A percentile compares a stretch with the other conserved stretches of the same genome.
These are phyloP conservation scores for Leptobrachium leishanense DNA, from an alignment of 2,113 vertebrate species.

Conservation along the genomic window DNA sequence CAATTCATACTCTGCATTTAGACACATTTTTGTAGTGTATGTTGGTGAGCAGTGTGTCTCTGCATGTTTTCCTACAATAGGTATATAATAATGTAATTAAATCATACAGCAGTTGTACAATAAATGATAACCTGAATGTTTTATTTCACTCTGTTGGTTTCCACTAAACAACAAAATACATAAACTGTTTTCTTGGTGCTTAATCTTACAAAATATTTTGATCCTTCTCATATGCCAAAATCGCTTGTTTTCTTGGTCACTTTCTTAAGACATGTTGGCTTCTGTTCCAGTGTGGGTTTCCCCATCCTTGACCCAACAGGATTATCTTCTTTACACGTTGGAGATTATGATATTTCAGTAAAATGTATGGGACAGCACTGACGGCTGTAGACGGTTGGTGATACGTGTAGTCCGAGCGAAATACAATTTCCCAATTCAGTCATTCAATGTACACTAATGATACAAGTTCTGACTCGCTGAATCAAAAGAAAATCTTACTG, in stretches of 20 bases:
- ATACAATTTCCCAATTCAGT: not conserved
- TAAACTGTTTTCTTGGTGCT: slow-evolving; percentile 36
- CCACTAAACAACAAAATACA: slow-evolving; percentile 15
- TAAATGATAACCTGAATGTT: slow-evolving; percentile 69
- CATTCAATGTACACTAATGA: not conserved
- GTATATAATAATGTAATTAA: slow-evolving; percentile 57
- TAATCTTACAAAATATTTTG: not conserved
- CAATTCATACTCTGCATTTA: slow-evolving; percentile 60
- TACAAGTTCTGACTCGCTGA: not conserved
- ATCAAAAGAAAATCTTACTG: not conserved
- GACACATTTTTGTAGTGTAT: slow-evolving; percentile 63
- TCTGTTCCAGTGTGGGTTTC: not conserved
- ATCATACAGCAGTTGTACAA: slow-evolving; percentile 57
- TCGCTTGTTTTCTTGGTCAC: not conserved
- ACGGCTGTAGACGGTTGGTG: not conserved
- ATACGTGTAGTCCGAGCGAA: not conserved
- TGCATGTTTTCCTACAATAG: slow-evolving; percentile 72
- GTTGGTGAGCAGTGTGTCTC: slow-evolving; percentile 65
- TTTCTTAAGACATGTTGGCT: not conserved
- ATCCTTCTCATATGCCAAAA: not conserved
- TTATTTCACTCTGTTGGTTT: slow-evolving; percentile 47
- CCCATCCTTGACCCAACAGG: not conserved
- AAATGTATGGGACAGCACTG: not conserved
- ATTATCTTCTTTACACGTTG: not conserved
- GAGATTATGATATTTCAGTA: not conserved